phyloP scores from a whole-genome alignment of 2,113 vertebrate genomes.

The Cichladusa arquata region DNA sequence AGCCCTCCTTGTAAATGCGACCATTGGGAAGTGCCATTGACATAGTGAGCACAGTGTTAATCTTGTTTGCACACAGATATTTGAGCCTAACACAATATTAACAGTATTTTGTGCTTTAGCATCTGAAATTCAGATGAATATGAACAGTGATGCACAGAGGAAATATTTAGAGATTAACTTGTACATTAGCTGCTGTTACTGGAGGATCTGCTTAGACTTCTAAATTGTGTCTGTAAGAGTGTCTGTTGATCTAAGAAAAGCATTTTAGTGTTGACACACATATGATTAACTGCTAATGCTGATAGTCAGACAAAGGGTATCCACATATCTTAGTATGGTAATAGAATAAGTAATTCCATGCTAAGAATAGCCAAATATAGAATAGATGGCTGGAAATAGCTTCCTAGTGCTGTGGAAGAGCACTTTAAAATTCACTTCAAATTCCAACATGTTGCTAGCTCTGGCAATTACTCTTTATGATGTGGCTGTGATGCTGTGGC shows the following conservation, averaged over 20 bases:
- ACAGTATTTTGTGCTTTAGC: conserved; percentile 54
- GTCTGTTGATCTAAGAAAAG: not conserved
- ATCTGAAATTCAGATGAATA: conserved; percentile 22
- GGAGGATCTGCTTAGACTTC: not conserved
- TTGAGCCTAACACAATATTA: conserved; percentile 37
- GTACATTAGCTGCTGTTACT: not conserved
- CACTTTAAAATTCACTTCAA: not conserved
- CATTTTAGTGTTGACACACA: not conserved
- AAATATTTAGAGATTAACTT: conserved; percentile 36
- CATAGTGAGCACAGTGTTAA: conserved; percentile 14
- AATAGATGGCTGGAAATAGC: conserved; percentile 3
- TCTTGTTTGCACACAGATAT: conserved; percentile 46
- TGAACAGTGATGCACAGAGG: not conserved
- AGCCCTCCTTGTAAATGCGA: conserved; percentile 34
- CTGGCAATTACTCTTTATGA: not conserved
- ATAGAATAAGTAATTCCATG: not conserved
- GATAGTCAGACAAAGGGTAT: not conserved
- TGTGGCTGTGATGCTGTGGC: not conserved
- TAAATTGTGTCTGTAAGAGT: not conserved
- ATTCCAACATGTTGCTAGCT: not conserved
- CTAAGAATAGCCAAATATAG: not conserved
- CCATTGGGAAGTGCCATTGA: conserved; percentile 40
- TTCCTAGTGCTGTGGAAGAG: conserved; percentile 18
- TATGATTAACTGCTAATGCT: conserved; percentile 10
- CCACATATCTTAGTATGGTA: not conserved